These are phyloP conservation scores for Agriopis marginaria DNA, from an alignment of 2,888 invertebrate species.

Conservation along the genomic window DNA sequence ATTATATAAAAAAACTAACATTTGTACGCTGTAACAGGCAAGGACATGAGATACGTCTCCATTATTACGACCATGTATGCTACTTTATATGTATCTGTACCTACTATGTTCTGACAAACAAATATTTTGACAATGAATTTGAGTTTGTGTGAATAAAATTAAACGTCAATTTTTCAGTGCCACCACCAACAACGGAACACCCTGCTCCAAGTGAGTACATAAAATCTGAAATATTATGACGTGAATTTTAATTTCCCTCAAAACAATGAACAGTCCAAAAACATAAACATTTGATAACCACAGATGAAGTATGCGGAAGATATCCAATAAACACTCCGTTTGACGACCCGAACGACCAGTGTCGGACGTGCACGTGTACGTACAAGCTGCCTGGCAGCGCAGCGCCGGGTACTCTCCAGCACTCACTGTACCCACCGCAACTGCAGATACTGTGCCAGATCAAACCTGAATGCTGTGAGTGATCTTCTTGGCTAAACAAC, in stretches of 20 bases:
- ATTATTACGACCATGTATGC: no score
- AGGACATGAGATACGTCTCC: no score
- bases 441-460: slow-evolving; percentile 8
- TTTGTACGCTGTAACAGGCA: no score
- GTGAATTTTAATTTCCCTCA: no score
- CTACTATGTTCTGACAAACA: no score
- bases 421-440: neutral
- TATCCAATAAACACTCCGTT: neutral
- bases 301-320: slow-evolving; percentile 1
- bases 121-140: no score
- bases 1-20: no score
- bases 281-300: neutral
- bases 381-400: neutral
- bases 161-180: neutral
- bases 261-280: no score
- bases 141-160: no score
- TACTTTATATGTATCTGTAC: no score
- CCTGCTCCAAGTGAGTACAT: neutral
- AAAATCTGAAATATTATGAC: neutral
- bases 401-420: neutral
- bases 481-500: no score
- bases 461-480: slow-evolving; percentile 14
- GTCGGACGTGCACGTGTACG: slow-evolving; percentile 64
- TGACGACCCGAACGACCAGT: slow-evolving; percentile 58
- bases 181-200: neutral